Evolutionary conservation across 2,888 invertebrate genomes (phyloP).

Genomic region (Melipona beecheii): DNA sequence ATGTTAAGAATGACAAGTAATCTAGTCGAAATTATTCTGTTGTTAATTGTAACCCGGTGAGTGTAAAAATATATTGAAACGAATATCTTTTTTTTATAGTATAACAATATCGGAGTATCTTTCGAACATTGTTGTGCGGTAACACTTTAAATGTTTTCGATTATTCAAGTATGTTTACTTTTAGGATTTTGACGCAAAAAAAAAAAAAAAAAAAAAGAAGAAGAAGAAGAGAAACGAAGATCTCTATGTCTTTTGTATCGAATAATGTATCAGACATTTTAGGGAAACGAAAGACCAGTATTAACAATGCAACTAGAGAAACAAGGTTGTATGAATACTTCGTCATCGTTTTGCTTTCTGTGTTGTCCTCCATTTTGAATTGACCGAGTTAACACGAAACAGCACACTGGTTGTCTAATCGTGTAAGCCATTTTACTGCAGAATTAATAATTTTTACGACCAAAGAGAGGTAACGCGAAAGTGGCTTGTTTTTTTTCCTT

Average conservation of each 20-base stretch:
- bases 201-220: neutral
- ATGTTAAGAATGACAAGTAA: constrained; percentile 48
- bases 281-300: constrained; percentile 41
- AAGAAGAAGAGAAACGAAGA: neutral
- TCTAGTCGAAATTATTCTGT: constrained; percentile 61
- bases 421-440: constrained; percentile 70
- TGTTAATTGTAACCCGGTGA: constrained; percentile 28
- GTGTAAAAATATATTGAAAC: constrained; percentile 29
- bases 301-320: constrained; percentile 31
- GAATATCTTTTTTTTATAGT: constrained; percentile 49
- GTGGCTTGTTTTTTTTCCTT: constrained; percentile 78
- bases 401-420: constrained; percentile 68
- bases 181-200: constrained; percentile 22
- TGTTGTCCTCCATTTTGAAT: constrained; percentile 29
- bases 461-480: constrained; percentile 73
- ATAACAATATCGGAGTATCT: constrained; percentile 29
- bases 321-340: constrained; percentile 25
- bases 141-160: constrained; percentile 18
- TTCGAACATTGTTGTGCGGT: constrained; percentile 15
- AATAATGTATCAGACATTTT: constrained; percentile 29
- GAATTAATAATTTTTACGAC: constrained; percentile 60
- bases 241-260: constrained; percentile 14
- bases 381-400: constrained; percentile 10
- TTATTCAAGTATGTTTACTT: constrained; percentile 8
- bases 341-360: constrained; percentile 16